These are phyloP conservation scores for Drosophila nannoptera DNA, from an alignment of 1,140 invertebrate genomes.

Conservation along the genomic window DNA sequence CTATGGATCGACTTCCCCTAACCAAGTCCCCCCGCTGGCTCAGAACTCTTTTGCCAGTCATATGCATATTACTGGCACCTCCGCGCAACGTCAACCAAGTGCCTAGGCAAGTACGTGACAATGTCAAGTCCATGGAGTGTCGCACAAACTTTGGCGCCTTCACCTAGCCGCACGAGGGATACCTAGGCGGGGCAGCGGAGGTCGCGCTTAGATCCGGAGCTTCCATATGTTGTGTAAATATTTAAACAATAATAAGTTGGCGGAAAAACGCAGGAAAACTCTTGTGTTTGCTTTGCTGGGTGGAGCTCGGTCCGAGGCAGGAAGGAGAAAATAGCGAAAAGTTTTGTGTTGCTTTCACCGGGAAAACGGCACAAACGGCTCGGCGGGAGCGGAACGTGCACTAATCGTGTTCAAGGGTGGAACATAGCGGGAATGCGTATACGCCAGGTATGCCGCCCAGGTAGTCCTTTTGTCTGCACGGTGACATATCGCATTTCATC, in stretches of 20 bases:
- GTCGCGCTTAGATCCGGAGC: neutral
- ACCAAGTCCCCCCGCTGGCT: neutral
- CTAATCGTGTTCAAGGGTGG: constrained; percentile 44
- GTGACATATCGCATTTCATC: constrained; percentile 66
- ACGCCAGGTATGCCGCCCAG: constrained; percentile 32
- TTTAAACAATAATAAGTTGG: constrained; percentile 77
- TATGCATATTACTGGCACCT: constrained; percentile 45
- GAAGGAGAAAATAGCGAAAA: constrained; percentile 51
- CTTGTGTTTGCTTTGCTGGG: constrained; percentile 41
- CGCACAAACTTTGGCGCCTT: constrained; percentile 46
- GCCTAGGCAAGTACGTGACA: constrained; percentile 63
- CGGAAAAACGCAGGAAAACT: constrained; percentile 70
- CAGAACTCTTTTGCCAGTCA: constrained; percentile 38
- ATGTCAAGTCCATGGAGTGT: constrained; percentile 49
- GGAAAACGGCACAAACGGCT: constrained; percentile 69
- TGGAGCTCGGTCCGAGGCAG: neutral
- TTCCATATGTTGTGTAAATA: constrained; percentile 59
- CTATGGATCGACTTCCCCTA: constrained; percentile 7
- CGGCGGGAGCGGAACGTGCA: constrained; percentile 53
- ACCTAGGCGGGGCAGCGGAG: constrained; percentile 8
- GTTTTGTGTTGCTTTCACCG: constrained; percentile 73
- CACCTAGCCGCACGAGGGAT: constrained; percentile 61
- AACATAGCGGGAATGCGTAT: constrained; percentile 29
- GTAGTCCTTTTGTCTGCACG: constrained; percentile 21
- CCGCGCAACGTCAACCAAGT: constrained; percentile 38